phyloP scores from a whole-genome alignment of 2,797 vertebrate species.

The Selene dorsalis region DNA sequence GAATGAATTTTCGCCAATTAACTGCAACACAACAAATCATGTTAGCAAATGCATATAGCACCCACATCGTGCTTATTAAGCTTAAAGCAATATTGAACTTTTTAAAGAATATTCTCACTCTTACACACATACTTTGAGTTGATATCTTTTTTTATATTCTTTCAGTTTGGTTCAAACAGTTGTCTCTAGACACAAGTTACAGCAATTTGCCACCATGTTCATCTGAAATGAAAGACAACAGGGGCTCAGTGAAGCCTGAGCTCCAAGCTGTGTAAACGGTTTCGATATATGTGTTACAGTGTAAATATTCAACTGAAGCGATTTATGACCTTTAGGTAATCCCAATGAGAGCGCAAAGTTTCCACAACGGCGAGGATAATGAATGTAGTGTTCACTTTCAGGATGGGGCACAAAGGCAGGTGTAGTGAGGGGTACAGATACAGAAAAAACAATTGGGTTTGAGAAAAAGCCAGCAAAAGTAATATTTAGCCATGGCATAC shows the following conservation, averaged over 20 bases:
- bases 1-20: constrained; percentile 34
- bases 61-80: constrained; percentile 86
- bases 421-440: constrained; percentile 78
- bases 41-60: constrained; percentile 73
- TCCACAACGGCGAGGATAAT: constrained; percentile 74
- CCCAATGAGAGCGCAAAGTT: constrained; percentile 85
- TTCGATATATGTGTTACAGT: constrained; percentile 54
- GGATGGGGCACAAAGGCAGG: constrained; percentile 38
- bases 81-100: constrained; percentile 71
- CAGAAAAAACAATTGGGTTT: constrained; percentile 68
- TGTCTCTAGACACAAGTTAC: constrained; percentile 19
- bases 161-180: constrained; percentile 54
- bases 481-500: constrained; percentile 31
- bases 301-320: constrained; percentile 57
- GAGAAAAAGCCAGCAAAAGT: constrained; percentile 60
- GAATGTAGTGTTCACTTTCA: constrained; percentile 78
- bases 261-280: constrained; percentile 34
- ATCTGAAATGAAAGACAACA: constrained; percentile 25
- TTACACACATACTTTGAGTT: constrained; percentile 40
- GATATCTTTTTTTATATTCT: constrained; percentile 22
- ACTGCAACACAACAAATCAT: constrained; percentile 28
- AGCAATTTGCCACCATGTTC: not conserved
- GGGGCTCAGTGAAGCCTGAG: constrained; percentile 3
- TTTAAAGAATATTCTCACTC: constrained; percentile 41
- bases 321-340: constrained; percentile 78